Base-by-base conservation (phyloP, 2,797 vertebrate genomes). In the Melanotaenia boesemani region DNA sequence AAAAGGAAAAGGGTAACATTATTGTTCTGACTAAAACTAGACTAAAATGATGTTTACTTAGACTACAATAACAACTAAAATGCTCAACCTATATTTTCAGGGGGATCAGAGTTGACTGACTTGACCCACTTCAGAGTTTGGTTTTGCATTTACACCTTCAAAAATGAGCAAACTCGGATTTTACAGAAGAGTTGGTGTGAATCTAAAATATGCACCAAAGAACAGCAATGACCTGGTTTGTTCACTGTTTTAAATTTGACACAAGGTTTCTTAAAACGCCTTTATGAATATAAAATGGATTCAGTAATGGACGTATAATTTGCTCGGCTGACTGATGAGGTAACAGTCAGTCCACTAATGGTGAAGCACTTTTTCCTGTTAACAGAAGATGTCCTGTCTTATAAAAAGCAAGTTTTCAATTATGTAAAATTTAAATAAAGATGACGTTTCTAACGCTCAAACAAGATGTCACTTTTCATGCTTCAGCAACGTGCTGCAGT, bases 221-320 rank as follows among this genome's bases (percentile, higher is more conserved):
- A 32, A 32, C 32, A 32, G 32, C 6, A n/a, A n/a, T n/a, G n/a
- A n/a, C n/a, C n/a, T n/a, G n/a, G n/a, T n/a, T n/a, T n/a, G n/a
- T n/a, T n/a, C n/a, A n/a, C n/a, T n/a, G n/a, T n/a, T n/a, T n/a
- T 2, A 0, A 16, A 30, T 11, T 72, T 60, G 76, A 74, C 72
- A 69, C 80, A 62, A 10, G 2, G 12, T 63, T 61, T 74, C 13
- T 41, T 6, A 50, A 64, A 50, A 46, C 30, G 39, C 11, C 30
- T 66, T 54, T 50, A 10, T 26, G 68, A 63, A 56, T 46, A 50
- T 63, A 9, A 79, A 82, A 76, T 54, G 64, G 55, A 54, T 62
- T 65, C 30, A 65, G 59, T 73, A 75, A 81, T 77, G 77, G 76
- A 75, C 32, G 5, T n/a, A 78, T 83, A 68, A 76, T 81, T 86